These are phyloP conservation scores for Hiodon alosoides DNA, from an alignment of 2,113 vertebrate species.

Conservation along the genomic window DNA sequence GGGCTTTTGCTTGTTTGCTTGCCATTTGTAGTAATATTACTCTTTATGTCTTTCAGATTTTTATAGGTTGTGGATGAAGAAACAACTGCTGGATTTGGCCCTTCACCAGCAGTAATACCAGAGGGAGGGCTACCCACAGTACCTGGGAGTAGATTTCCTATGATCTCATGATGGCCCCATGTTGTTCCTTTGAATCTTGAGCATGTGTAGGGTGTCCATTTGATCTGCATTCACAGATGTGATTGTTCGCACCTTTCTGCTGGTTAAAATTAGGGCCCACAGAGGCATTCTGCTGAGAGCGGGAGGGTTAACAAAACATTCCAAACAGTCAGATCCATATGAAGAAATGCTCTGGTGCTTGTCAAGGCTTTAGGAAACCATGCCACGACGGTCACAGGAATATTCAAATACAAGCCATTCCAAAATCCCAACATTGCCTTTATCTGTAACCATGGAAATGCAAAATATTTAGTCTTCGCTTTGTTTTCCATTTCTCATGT, in stretches of 20 bases:
- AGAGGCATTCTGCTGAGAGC: background rate
- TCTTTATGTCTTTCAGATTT: slow-evolving; percentile 56
- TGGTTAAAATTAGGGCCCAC: no score
- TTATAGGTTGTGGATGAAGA: slow-evolving; percentile 58
- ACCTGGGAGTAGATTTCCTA: slow-evolving; percentile 60
- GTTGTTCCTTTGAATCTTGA: background rate
- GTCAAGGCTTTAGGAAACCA: no score
- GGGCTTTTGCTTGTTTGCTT: slow-evolving; percentile 56
- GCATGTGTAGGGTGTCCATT: background rate
- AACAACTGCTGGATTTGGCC: slow-evolving; percentile 67
- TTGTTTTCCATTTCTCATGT: slow-evolving; percentile 49
- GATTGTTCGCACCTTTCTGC: background rate
- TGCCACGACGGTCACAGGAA: no score
- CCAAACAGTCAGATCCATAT: no score
- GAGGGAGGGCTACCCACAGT: slow-evolving; percentile 42
- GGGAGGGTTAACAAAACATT: background rate
- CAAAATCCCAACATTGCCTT: background rate
- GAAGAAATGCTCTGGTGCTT: no score
- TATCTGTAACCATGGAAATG: no score
- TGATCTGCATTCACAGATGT: background rate
- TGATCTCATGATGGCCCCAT: background rate
- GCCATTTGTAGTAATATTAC: slow-evolving; percentile 43
- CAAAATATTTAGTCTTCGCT: slow-evolving; percentile 32
- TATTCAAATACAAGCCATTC: background rate
- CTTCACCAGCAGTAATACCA: slow-evolving; percentile 57